phyloP scores from a whole-genome alignment of 2,113 vertebrate species.

The Ameiurus melas region DNA sequence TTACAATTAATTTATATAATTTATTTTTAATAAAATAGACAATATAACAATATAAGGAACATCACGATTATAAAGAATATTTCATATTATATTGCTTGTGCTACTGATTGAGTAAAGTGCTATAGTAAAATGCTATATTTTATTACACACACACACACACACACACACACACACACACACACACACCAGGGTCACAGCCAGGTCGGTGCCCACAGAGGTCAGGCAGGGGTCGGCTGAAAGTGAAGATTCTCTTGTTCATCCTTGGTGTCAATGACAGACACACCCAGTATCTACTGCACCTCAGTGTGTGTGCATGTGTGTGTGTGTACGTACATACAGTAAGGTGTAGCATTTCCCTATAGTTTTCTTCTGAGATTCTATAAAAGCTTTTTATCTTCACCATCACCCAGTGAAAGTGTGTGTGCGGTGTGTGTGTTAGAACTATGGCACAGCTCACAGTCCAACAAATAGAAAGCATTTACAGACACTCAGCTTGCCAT shows the following conservation, averaged over 20 bases:
- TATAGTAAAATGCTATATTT: not conserved
- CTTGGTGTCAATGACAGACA: constrained; percentile 59
- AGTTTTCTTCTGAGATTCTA: not conserved
- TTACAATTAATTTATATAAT: too few relatives aligned
- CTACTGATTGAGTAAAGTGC: not conserved
- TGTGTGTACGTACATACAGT: not conserved
- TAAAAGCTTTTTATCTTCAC: constrained; percentile 14
- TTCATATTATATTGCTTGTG: not conserved
- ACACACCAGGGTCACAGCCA: constrained; percentile 59
- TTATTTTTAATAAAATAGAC: not conserved
- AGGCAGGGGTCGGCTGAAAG: constrained; percentile 72
- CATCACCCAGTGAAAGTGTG: not conserved
- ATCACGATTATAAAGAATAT: not conserved
- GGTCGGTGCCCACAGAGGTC: constrained; percentile 61
- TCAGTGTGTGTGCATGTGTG: constrained; percentile 28
- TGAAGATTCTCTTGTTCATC: constrained; percentile 62
- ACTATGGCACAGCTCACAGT: not conserved
- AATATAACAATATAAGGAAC: not conserved
- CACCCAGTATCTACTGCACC: constrained; percentile 70
- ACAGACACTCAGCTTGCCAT: not conserved
- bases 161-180: constrained; percentile 53
- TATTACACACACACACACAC: constrained; percentile 40
- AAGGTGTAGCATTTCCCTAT: constrained; percentile 24
- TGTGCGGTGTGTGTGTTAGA: too few relatives aligned
- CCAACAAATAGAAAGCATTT: not conserved